Evolutionary conservation across 2,888 invertebrate genomes (phyloP), one percentile per base, ranked within the genome.

Genomic region (Pyrrhosoma nymphula): DNA sequence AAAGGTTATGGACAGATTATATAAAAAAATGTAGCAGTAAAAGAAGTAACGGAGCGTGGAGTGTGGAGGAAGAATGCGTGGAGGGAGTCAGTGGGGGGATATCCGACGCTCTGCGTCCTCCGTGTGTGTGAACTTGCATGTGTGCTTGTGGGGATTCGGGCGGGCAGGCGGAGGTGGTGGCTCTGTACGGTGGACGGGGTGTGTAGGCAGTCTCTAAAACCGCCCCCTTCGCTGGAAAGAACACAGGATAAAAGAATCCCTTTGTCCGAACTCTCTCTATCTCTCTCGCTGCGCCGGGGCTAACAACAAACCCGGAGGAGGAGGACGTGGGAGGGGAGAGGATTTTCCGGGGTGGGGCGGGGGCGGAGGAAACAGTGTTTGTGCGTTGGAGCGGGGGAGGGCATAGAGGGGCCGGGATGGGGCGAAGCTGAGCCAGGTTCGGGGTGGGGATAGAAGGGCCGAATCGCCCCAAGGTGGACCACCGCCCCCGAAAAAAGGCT

Each of bases 191-290:
- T 23, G 47, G 35, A 39, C 12, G 35, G 88, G 6, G 88, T 88
- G 23, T 16, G 35, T 39, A n/a, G 88, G 55, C 14, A 35, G 47
- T 47, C 26, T 47, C 55, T 47, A 39, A 39, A 89, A 56, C n/a
- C 89, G 8, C 26, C 47, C 55, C 89, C 55, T 89, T 56, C 89
- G 47, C 60, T 91, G 91, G 91, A 91, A 91, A 91, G 91, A 91
- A 91, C 91, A 91, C 63, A 91, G 63, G 91, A 91, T 91, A 91
- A 91, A 91, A 91, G 91, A 63, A 63, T 91, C 91, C 91, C 91
- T 91, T 91, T 91, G 91, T 91, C 91, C 91, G 89, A 89, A 56
- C 89, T 56, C 60, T 60, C 60, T 60, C 10, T 16, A 8, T 56
- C 60, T 20, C 60, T 10, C 60, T 89, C 55, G 89, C 89, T n/a